Evolutionary conservation across 2,113 vertebrate species (phyloP).

Genomic region (Tachysurus fulvidraco): DNA sequence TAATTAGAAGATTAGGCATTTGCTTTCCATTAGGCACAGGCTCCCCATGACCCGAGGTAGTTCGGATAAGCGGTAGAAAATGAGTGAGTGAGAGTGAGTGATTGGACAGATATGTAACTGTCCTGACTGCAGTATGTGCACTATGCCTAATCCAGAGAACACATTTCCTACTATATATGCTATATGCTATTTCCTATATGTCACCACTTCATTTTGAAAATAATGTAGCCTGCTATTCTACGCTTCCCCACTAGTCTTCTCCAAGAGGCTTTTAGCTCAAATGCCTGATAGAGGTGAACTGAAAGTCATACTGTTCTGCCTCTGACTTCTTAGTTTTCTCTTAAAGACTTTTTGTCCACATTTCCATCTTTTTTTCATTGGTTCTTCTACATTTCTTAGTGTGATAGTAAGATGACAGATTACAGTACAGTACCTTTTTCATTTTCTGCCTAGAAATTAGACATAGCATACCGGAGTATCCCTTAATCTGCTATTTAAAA

Average conservation of each 20-base stretch:
- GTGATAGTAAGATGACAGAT: slow-evolving; percentile 17
- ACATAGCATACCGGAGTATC: slow-evolving; percentile 46
- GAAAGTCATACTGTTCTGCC: slow-evolving; percentile 39
- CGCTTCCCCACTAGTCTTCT: background rate
- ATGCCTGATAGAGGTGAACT: slow-evolving; percentile 34
- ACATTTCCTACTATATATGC: slow-evolving; percentile 8
- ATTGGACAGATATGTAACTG: slow-evolving; percentile 55
- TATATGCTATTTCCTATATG: background rate
- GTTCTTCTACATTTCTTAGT: background rate
- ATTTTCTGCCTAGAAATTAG: slow-evolving; percentile 26
- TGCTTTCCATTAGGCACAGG: slow-evolving; percentile 61
- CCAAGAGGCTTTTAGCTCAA: slow-evolving; percentile 8
- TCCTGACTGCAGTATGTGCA: slow-evolving; percentile 13
- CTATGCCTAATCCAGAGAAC: background rate
- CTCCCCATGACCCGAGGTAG: too few relatives aligned
- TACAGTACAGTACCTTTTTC: background rate
- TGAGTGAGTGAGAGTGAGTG: too few relatives aligned
- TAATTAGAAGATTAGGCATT: slow-evolving; percentile 54
- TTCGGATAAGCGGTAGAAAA: too few relatives aligned
- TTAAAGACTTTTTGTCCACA: slow-evolving; percentile 42
- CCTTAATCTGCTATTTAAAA: slow-evolving; percentile 60
- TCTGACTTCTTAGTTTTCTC: slow-evolving; percentile 34
- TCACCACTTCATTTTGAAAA: background rate
- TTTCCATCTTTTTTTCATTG: slow-evolving; percentile 31
- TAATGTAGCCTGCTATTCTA: background rate